Evolutionary conservation across 2,888 invertebrate species (phyloP), one percentile per base, ranked within the genome.

Genomic region (Dicycla oo): DNA sequence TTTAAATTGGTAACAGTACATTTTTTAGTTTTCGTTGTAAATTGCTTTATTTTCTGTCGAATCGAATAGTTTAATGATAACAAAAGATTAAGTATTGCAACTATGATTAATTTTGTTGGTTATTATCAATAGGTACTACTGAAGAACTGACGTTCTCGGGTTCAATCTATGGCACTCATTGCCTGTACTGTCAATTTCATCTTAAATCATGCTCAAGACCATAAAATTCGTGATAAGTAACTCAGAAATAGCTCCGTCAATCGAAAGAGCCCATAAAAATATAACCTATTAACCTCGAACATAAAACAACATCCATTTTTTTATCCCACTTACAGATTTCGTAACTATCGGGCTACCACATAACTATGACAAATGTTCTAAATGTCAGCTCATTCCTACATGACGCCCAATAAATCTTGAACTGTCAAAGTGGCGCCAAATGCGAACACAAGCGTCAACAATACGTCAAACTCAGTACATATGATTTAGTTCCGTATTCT

Each of bases 321-420:
- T 61, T 66, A 78, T 72, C 10, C 23, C 63, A 71, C 77, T 79
- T 71, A 82, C 72, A 61, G 56, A 77, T 79, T 82, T 66, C 66
- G 54, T 71, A 71, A 82, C 56, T n/a, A n/a, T n/a, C n/a, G n/a
- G n/a, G n/a, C n/a, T 20, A 51, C 45, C 23, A 49, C 53, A 40
- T 66, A 76, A 70, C 58, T 58, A 66, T 77, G 77, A 81, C 18
- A 81, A 71, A 81, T 77, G 82, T 3, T 71, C 18, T 13, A 51
- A 23, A 66, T 51, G 70, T 40, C 61, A 60, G 5, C 51, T 38
- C 54, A 56, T 79, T 64, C 45, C 26, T 57, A 11, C 15, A 30
- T 45, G 4, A 20, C 3, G 3, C 1, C 56, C 56, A 81, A 34
- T 57, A 30, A 47, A 47, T 30, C 23, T 10, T 30, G 64, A 76